Base-by-base conservation (phyloP, 1,140 invertebrate species). In the Lerema accius region DNA sequence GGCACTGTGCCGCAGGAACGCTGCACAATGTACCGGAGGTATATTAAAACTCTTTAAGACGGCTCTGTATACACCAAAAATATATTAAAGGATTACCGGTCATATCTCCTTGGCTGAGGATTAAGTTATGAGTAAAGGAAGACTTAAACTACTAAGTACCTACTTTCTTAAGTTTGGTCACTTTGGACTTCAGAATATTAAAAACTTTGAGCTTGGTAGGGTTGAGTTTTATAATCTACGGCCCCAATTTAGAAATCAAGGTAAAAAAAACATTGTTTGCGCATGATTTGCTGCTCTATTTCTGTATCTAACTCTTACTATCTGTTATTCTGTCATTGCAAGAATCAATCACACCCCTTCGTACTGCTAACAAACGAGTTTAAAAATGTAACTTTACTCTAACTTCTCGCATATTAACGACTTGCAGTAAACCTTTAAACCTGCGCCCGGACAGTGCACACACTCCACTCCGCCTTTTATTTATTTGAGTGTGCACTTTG, bases 401-500 rank as follows among this genome's bases (percentile, higher is more conserved):
- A 26, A 46, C 10, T 6, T 26, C n/a, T 40, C 19, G 35, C 32
- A 28, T 42, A 55, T 55, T 55, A 55, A 55, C 35, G 2, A 53
- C 37, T 53, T 23, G 3, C 15, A 13, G 16, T 53, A 40, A 39
- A 40, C n/a, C 51, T 28, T 42, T 26, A 15, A 55, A 55, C 40
- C 13, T 16, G n/a, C 10, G 17, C 16, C 7, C 13, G 39, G 16
- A 26, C 14, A 42, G 51, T 51, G 35, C 6, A 42, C 39, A 55
- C 19, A 26, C 13, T 16, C 13, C 4, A 13, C 51, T 56, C 16
- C 11, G 17, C 50, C 51, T 43, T 56, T 56, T n/a, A 55, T 55
- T 55, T 55, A 55, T 55, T 55, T 32, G 53, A 56, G 53, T 23
- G 40, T 32, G 53, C 53, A 56, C 53, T 45, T 32, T 32, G 53